Percentiles rank a stretch among this genome's conserved stretches.
Conservation (phyloP, 2,113 vertebrate genomes). For the Dromaius novaehollandiae region DNA sequence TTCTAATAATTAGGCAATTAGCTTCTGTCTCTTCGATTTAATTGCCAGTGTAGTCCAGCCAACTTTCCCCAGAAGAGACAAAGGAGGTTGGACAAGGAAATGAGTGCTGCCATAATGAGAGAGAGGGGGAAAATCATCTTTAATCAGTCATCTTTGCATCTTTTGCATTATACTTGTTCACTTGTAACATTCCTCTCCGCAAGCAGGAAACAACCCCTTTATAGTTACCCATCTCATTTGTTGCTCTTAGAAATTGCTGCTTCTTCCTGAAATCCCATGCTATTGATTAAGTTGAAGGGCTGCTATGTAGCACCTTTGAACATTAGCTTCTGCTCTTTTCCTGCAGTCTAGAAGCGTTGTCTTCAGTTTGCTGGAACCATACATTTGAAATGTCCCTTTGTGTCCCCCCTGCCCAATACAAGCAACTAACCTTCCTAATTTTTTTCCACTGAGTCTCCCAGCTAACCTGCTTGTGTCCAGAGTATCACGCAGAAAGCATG, state of each 20-base stretch:
- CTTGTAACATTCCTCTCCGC: neutral
- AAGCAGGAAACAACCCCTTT: neutral
- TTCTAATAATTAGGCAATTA: constrained; percentile 59
- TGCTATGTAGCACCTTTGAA: neutral
- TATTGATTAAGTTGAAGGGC: neutral
- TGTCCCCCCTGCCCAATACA: neutral
- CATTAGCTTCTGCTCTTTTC: neutral
- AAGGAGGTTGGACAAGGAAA: constrained; percentile 25
- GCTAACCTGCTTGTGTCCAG: neutral
- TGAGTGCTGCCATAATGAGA: constrained; percentile 15
- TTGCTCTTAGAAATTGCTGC: neutral
- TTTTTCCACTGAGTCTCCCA: neutral
- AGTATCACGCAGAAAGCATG: neutral
- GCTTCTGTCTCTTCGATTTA: constrained; percentile 7
- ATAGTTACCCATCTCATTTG: neutral
- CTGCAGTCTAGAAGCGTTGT: neutral
- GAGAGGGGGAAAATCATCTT: neutral
- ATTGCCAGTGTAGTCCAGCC: constrained; percentile 22
- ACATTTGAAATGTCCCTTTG: neutral
- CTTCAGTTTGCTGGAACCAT: neutral
- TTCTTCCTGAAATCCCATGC: neutral
- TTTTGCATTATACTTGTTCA: neutral
- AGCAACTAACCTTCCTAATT: neutral
- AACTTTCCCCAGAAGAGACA: constrained; percentile 17
- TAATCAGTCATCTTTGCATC: neutral